Conservation (phyloP, 2,888 invertebrate genomes). For the Ophion obscuratus region DNA sequence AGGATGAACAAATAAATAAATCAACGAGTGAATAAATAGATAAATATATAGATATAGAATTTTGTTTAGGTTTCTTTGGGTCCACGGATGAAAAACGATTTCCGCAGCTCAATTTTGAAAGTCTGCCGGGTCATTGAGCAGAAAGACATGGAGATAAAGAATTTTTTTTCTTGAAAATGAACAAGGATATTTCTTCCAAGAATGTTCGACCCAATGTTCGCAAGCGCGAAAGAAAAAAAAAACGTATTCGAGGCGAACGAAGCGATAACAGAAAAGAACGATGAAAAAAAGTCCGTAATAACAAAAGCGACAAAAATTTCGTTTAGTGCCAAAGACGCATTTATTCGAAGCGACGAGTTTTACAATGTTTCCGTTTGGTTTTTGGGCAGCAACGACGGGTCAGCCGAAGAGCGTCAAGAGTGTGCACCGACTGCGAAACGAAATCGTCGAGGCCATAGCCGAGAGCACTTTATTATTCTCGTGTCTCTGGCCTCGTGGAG, state of each 20-base stretch:
- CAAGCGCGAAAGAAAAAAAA: neutral
- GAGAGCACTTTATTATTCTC: slow-evolving; percentile 15
- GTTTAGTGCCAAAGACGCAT: slow-evolving; percentile 36
- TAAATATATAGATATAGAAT: no score
- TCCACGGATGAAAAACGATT: no score
- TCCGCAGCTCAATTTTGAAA: no score
- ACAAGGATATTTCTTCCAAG: neutral
- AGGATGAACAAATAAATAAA: no score
- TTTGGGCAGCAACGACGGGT: neutral
- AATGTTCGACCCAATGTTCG: neutral
- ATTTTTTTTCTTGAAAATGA: neutral
- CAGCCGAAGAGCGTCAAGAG: neutral
- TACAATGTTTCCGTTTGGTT: slow-evolving; percentile 19
- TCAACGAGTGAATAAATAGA: no score
- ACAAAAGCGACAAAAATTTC: slow-evolving; percentile 33
- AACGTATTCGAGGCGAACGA: neutral
- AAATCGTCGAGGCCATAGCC: slow-evolving; percentile 20
- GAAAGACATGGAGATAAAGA: no score
- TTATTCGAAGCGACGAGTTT: slow-evolving; percentile 41
- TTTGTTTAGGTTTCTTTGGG: no score
- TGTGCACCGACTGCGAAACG: neutral
- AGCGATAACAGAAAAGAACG: neutral
- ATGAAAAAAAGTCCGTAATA: slow-evolving; percentile 29
- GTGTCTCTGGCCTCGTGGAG: slow-evolving; percentile 16
- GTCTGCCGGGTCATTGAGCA: no score